These are phyloP conservation scores for Actinia equina DNA, from an alignment of 64 coral and sea anemone genomes.

Conservation along the genomic window DNA sequence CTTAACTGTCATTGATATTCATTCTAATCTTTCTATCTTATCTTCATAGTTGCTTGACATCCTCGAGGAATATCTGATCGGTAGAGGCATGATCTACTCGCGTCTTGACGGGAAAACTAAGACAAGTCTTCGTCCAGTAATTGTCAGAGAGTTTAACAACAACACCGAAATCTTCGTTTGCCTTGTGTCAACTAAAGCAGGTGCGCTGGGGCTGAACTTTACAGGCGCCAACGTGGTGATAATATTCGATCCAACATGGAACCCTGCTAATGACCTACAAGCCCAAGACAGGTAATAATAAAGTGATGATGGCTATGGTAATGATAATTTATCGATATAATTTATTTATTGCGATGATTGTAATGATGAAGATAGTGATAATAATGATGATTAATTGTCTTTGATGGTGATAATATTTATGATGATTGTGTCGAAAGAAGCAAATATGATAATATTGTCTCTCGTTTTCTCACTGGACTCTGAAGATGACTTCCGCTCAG, in stretches of 20 bases:
- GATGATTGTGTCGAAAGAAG: too few species aligned
- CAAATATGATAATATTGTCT: too few species aligned
- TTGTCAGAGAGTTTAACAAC: conserved; percentile 90
- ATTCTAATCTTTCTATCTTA: neutral
- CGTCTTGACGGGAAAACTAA: conserved; percentile 79
- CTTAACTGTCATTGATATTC: too few species aligned
- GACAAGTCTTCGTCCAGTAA: conserved; percentile 42
- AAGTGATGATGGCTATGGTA: neutral
- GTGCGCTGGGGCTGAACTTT: conserved; percentile 86
- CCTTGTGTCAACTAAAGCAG: conserved; percentile 77
- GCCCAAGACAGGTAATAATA: conserved; percentile 81
- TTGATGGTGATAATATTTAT: too few species aligned
- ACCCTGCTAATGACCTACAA: conserved; percentile 86
- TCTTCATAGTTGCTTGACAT: conserved; percentile 70
- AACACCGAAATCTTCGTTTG: conserved; percentile 65
- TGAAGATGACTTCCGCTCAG: too few species aligned
- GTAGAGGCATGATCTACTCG: conserved; percentile 72
- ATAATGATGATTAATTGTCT: too few species aligned
- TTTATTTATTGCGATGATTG: too few species aligned
- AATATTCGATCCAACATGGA: conserved; percentile 98
- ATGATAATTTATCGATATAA: too few species aligned
- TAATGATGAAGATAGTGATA: too few species aligned
- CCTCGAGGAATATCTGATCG: conserved; percentile 75
- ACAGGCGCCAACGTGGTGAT: conserved; percentile 95
- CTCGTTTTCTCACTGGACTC: too few species aligned